Evolutionary conservation across 2,797 vertebrate genomes (phyloP), one percentile per base, ranked within the genome.

Genomic region (Botia kubotai): DNA sequence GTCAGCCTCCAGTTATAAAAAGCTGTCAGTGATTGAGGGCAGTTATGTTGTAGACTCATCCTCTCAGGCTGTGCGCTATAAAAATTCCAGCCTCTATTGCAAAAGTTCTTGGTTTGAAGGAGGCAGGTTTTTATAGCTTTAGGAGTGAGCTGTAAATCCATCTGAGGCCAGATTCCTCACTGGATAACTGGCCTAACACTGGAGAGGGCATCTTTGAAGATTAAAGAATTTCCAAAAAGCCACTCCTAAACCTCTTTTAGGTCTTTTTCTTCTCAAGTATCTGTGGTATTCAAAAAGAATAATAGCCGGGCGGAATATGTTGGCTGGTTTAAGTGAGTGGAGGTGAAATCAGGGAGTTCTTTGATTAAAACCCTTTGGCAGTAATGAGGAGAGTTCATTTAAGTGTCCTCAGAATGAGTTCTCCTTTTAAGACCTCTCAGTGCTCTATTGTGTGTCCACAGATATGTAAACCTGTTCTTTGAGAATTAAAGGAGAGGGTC

Each of bases 61-160:
- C 74, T 82, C 74, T 10, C 11, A 75, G 82, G 52, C 80, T 82
- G 75, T 77, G 67, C 55, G 52, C 79, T 84, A 66, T 90, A 89
- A 88, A 89, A 85, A 88, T 89, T 92, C 77, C 29, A 77, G 88
- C 83, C 83, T 84, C 81, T 83, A 76, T 87, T 86, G 89, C 91
- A 89, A 88, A 10, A 90, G 91, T 92, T 92, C 89, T 89, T 86
- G 69, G 75, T 83, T 82, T 85, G 87, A 90, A 82, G 84, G 82
- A 79, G 84, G 83, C 46, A 52, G 78, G 4, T 36, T 84, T 76
- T 91, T 92, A 91, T 91, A 89, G 89, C 91, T 89, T 88, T 89
- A 68, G 82, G 87, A 90, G 87, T 88, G 89, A 91, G 88, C 88
- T 91, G 88, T 83, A 89, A 92, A 75, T 79, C 83, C 86, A 87